phyloP scores from a whole-genome alignment of 2,113 vertebrate species.

The Scytalopus superciliaris region DNA sequence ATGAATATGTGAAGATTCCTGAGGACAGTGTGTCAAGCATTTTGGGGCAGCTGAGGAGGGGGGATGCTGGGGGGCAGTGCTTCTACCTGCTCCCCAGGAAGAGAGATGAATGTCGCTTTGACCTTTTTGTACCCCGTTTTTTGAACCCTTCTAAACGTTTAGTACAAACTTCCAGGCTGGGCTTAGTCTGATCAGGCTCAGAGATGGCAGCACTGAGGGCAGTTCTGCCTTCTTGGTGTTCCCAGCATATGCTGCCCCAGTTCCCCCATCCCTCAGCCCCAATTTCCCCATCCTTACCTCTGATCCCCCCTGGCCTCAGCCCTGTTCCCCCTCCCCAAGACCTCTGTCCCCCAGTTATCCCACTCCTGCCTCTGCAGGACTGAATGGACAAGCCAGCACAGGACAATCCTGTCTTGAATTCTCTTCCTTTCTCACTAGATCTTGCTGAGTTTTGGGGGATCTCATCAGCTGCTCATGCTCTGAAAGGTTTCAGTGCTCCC shows the following conservation, averaged over 20 bases:
- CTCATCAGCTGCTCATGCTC: not conserved
- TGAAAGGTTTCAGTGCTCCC: not conserved
- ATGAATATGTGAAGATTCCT: not conserved
- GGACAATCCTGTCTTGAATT: not conserved
- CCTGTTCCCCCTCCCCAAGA: not conserved
- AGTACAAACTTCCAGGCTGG: not conserved
- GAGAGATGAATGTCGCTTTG: not conserved
- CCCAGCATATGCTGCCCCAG: rapidly evolving
- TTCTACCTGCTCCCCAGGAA: not conserved
- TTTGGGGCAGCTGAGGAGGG: not conserved
- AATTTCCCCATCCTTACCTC: no score
- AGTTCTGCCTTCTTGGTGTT: not conserved
- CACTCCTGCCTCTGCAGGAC: not conserved
- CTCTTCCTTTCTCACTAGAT: rapidly evolving
- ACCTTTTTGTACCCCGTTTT: not conserved
- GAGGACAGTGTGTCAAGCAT: not conserved
- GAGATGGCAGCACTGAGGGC: not conserved
- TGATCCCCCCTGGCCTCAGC: no score
- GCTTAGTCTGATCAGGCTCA: rapidly evolving
- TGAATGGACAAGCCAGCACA: not conserved
- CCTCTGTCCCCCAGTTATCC: not conserved
- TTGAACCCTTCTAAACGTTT: not conserved
- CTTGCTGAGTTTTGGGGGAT: not conserved
- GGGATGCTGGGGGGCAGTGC: not conserved
- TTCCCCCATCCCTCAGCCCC: not conserved